phyloP scores from a whole-genome alignment of 1,140 invertebrate species.

The Sinella curviseta region DNA sequence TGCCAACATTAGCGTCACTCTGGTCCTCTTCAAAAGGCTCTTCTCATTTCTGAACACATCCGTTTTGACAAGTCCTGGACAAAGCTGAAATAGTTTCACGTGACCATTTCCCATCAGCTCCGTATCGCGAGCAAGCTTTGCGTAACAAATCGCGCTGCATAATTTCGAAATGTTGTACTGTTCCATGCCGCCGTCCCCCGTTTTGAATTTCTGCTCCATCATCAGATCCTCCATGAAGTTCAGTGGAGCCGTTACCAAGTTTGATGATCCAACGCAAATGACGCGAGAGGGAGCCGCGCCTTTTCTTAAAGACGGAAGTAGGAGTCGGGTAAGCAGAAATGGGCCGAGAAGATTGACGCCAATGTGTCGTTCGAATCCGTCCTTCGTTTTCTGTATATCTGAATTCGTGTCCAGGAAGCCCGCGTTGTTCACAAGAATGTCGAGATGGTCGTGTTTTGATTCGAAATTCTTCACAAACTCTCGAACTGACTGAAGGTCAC shows the following conservation, averaged over 20 bases:
- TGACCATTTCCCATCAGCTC: background rate
- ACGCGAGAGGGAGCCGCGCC: background rate
- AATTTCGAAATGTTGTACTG: conserved; percentile 18
- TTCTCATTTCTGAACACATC: conserved; percentile 2
- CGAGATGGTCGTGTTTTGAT: background rate
- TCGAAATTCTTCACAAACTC: background rate
- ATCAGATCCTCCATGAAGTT: background rate
- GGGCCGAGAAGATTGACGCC: conserved; percentile 18
- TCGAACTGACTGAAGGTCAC: conserved; percentile 7
- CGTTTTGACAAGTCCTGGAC: conserved; percentile 15
- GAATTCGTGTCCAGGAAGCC: conserved; percentile 8
- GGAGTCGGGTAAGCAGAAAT: conserved; percentile 3
- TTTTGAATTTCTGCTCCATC: background rate
- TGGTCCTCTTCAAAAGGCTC: background rate
- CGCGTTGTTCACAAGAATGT: conserved; percentile 24
- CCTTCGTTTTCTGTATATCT: background rate
- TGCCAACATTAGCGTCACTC: background rate
- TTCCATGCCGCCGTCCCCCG: background rate
- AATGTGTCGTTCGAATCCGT: conserved; percentile 17
- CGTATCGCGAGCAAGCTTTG: background rate
- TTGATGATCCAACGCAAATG: background rate
- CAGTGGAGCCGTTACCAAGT: background rate
- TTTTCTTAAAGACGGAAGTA: background rate
- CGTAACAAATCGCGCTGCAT: background rate
- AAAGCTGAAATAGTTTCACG: conserved; percentile 3